Evolutionary conservation across 2,113 vertebrate genomes (phyloP).

Genomic region (Siphamia tubifer): DNA sequence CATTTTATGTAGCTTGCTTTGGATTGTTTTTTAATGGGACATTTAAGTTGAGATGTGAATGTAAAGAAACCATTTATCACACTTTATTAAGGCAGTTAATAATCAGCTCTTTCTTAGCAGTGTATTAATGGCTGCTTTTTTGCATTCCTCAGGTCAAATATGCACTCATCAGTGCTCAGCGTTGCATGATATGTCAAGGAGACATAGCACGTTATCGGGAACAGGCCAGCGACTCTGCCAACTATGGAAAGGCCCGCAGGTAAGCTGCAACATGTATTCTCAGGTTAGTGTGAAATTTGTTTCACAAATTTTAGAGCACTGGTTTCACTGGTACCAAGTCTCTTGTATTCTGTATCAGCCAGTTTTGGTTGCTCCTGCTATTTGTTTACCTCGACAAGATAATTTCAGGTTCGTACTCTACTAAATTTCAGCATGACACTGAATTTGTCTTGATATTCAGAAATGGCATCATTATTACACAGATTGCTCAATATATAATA

Average conservation of each 20-base stretch:
- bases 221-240: slow-evolving; percentile 93
- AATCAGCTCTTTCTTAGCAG: not conserved
- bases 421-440: no score
- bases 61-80: no score
- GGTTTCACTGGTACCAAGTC: not conserved
- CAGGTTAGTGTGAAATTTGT: not conserved
- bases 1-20: no score
- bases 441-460: not conserved
- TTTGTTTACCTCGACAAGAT: no score
- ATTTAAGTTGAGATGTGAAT: no score
- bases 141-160: slow-evolving; percentile 90
- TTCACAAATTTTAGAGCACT: not conserved
- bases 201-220: slow-evolving; percentile 96
- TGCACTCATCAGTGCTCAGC: slow-evolving; percentile 96
- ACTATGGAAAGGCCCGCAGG: slow-evolving; percentile 99
- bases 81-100: no score
- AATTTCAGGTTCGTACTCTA: no score
- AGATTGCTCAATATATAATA: no score
- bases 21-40: no score
- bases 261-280: slow-evolving; percentile 48
- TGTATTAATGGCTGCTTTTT: not conserved
- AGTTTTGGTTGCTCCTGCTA: no score
- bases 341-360: no score
- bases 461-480: no score
- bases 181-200: slow-evolving; percentile 97